A percentile compares a stretch with the other conserved stretches of the same genome.
Evolutionary conservation across 2,888 invertebrate species (phyloP).

Genomic region (Boloria euphrosyne): DNA sequence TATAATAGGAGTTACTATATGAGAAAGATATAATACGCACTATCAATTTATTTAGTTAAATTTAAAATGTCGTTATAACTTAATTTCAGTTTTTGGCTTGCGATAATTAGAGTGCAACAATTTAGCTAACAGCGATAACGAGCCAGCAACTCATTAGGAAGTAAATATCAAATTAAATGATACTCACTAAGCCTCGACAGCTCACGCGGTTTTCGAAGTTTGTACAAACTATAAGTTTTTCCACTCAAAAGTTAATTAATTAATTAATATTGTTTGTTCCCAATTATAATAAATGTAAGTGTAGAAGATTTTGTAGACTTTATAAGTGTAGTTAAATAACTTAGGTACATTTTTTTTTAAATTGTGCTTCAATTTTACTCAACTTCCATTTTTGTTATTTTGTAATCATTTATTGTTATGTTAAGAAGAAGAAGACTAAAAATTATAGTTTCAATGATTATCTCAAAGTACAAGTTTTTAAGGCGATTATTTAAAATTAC

Average conservation of each 20-base stretch:
- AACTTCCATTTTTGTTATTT: no score
- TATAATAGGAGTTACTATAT: no score
- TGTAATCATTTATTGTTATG: no score
- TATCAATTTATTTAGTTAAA: neutral
- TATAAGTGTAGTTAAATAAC: no score
- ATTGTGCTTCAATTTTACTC: no score
- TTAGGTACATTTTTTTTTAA: no score
- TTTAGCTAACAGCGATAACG: conserved; percentile 15
- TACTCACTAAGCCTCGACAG: conserved; percentile 20
- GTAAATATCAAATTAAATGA: conserved; percentile 29
- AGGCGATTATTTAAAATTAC: no score
- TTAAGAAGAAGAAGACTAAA: no score
- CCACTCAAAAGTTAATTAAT: conserved; percentile 2
- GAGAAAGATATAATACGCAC: neutral
- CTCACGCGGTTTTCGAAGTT: conserved; percentile 12
- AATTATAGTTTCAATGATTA: no score
- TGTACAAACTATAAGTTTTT: neutral
- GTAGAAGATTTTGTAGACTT: neutral
- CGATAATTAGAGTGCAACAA: conserved; percentile 11
- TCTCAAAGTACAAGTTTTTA: no score
- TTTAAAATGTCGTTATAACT: neutral
- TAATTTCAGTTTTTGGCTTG: neutral
- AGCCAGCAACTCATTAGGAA: conserved; percentile 21
- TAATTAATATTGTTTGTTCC: neutral
- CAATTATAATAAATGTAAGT: neutral